Conservation (phyloP, 1,140 invertebrate species). For the Pygmarrhopalites habei region DNA sequence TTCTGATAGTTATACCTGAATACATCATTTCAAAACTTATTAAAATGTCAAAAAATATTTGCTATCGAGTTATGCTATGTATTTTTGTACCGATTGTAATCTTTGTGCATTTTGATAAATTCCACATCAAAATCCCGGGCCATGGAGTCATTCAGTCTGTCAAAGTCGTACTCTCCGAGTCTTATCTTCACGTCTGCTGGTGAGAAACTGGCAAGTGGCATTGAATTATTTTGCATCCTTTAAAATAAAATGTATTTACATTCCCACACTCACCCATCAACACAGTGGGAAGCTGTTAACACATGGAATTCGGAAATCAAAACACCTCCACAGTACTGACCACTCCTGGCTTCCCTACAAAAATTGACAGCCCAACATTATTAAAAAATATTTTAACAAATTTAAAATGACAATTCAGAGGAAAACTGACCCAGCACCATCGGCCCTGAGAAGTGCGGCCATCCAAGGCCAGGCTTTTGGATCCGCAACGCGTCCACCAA, state of each 20-base stretch:
- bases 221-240: neutral
- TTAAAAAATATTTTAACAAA: no score
- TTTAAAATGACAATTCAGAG: constrained; percentile 10
- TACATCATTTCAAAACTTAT: constrained; percentile 18
- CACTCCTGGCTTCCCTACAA: constrained; percentile 21
- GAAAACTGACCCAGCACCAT: constrained; percentile 8
- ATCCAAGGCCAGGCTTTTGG: constrained; percentile 71
- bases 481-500: constrained; percentile 57
- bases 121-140: constrained; percentile 57
- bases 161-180: constrained; percentile 73
- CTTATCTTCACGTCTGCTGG: constrained; percentile 58
- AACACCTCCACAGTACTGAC: constrained; percentile 64
- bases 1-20: constrained; percentile 57
- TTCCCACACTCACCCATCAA: constrained; percentile 30
- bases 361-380: no score
- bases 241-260: no score
- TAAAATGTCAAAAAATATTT: neutral
- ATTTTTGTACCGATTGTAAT: constrained; percentile 48
- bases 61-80: no score
- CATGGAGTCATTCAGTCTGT: constrained; percentile 54
- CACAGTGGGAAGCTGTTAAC: constrained; percentile 55
- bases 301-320: constrained; percentile 70
- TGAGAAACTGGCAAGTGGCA: constrained; percentile 47
- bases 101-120: constrained; percentile 56
- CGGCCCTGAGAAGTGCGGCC: constrained; percentile 42